Conservation (phyloP, 2,888 invertebrate genomes). For the Onthophagus sagittarius region DNA sequence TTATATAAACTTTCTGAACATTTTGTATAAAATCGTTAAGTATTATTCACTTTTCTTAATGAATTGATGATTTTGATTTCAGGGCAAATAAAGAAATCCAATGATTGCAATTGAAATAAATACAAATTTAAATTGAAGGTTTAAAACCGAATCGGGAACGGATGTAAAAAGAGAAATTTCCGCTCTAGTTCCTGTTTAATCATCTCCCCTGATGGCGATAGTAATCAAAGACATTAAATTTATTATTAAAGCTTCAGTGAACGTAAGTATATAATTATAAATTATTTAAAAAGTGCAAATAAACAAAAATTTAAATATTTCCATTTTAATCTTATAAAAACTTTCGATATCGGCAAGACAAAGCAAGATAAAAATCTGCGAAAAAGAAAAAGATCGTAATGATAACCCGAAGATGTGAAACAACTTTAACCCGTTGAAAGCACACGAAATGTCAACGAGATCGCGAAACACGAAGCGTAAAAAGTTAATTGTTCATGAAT, state of each 20-base stretch:
- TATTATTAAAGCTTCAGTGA: not conserved
- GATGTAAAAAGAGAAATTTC: constrained; percentile 1
- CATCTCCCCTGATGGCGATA: not conserved
- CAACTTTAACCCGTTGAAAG: not conserved
- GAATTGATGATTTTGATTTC: too few relatives aligned
- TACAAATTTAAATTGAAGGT: not conserved
- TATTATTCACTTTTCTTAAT: too few relatives aligned
- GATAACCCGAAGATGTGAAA: not conserved
- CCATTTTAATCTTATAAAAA: not conserved
- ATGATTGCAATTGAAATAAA: not conserved
- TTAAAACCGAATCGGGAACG: not conserved
- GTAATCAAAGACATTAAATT: not conserved
- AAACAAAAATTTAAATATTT: not conserved
- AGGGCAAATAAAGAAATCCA: not conserved
- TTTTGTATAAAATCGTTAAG: too few relatives aligned
- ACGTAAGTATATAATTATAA: not conserved
- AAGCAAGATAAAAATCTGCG: not conserved
- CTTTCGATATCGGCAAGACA: not conserved
- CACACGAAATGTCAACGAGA: not conserved
- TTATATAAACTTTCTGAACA: too few relatives aligned
- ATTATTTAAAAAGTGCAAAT: not conserved
- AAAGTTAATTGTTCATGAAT: constrained; percentile 23
- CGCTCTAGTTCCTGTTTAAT: not conserved
- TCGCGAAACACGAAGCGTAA: constrained; percentile 14
- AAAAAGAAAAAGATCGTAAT: not conserved